Conservation (phyloP, 2,113 vertebrate genomes). For the human (Homo sapiens) region DNA sequence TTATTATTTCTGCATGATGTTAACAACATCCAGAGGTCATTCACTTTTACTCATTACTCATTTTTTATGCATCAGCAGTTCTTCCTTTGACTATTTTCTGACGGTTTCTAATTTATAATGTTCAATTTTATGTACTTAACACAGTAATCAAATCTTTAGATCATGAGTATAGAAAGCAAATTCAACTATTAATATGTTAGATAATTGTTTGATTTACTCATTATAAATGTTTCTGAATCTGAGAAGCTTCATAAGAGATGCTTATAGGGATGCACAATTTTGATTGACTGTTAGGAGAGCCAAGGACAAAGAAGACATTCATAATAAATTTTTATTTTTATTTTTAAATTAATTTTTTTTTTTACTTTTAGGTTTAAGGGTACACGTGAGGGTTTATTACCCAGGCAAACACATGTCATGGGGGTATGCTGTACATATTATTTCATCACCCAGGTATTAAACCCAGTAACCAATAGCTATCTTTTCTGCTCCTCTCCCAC, state of each 20-base stretch:
- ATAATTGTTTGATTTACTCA: slow-evolving; percentile 84
- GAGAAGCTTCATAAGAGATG: slow-evolving; percentile 79
- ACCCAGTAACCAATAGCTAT: too few relatives aligned
- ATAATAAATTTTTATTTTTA: neutral
- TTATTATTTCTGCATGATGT: neutral
- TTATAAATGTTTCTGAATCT: slow-evolving; percentile 81
- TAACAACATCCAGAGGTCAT: slow-evolving; percentile 55
- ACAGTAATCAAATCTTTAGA: slow-evolving; percentile 83
- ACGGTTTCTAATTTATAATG: slow-evolving; percentile 80
- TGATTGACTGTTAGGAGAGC: slow-evolving; percentile 79
- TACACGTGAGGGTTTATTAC: too few relatives aligned
- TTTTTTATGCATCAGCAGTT: slow-evolving; percentile 74
- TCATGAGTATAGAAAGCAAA: slow-evolving; percentile 85
- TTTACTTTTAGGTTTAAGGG: too few relatives aligned
- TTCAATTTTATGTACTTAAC: slow-evolving; percentile 80
- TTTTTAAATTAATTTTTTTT: too few relatives aligned
- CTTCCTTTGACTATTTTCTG: slow-evolving; percentile 75
- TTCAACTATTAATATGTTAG: slow-evolving; percentile 84
- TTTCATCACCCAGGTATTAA: too few relatives aligned
- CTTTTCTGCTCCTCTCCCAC: too few relatives aligned
- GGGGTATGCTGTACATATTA: too few relatives aligned
- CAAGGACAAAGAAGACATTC: slow-evolving; percentile 74
- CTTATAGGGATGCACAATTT: slow-evolving; percentile 77
- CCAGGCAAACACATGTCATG: too few relatives aligned
- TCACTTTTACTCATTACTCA: slow-evolving; percentile 63